A percentile compares a stretch with the other conserved stretches of the same genome.
Conservation (phyloP, 92 coral and sea anemone genomes). For the Heliopora coerulea region DNA sequence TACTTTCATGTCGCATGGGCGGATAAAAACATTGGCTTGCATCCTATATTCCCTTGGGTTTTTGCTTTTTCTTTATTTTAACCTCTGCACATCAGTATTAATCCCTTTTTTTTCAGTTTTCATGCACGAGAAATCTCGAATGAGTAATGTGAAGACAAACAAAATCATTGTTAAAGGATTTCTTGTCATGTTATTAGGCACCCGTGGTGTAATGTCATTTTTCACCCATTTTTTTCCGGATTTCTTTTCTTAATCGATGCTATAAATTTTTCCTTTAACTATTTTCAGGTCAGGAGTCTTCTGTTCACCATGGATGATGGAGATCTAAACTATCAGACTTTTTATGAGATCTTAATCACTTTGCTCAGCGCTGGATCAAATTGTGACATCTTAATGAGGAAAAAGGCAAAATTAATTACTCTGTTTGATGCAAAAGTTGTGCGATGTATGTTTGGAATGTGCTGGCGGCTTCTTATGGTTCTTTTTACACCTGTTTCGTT, state of each 20-base stretch:
- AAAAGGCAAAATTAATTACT: conserved; percentile 45
- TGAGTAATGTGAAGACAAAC: too few relatives aligned
- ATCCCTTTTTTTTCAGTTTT: too few relatives aligned
- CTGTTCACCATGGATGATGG: neutral
- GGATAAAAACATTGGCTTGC: too few relatives aligned
- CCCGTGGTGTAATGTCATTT: too few relatives aligned
- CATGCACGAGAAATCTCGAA: too few relatives aligned
- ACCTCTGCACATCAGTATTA: too few relatives aligned
- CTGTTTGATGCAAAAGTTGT: conserved; percentile 68
- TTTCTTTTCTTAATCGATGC: neutral
- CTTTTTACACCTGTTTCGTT: conserved; percentile 71
- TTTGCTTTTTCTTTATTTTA: too few relatives aligned
- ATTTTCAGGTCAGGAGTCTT: conserved; percentile 8
- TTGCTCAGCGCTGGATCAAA: conserved; percentile 73
- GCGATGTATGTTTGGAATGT: conserved; percentile 70
- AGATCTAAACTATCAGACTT: conserved; percentile 50
- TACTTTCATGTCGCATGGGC: too few relatives aligned
- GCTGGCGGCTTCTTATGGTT: conserved; percentile 78
- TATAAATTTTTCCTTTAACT: neutral
- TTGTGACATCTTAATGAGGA: conserved; percentile 56
- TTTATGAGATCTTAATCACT: conserved; percentile 65
- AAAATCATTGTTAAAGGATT: too few relatives aligned
- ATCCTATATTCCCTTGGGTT: too few relatives aligned
- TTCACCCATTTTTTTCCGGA: conserved; percentile 4
- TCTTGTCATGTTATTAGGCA: too few relatives aligned